A percentile compares a stretch with the other conserved stretches of the same genome.
phyloP scores from a whole-genome alignment of 2,888 invertebrate genomes.

The Cheilosia scutellata region DNA sequence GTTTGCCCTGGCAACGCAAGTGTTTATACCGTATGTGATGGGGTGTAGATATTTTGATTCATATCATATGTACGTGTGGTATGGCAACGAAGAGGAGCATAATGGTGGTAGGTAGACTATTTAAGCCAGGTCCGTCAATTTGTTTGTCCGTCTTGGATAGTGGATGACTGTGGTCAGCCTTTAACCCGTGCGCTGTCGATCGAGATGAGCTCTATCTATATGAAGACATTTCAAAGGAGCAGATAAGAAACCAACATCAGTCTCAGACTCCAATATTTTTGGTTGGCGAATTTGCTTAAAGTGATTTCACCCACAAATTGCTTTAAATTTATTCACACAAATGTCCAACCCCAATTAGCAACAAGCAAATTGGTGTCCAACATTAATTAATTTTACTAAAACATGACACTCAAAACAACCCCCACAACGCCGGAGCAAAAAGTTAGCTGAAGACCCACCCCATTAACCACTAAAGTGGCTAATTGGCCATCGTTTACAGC shows the following conservation, averaged over 20 bases:
- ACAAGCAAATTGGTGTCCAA: conserved; percentile 48
- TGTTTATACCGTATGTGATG: conserved; percentile 13
- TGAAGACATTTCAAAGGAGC: too few relatives aligned
- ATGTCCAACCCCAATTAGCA: neutral
- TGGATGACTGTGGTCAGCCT: neutral
- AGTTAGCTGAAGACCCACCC: conserved; percentile 8
- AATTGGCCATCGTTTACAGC: conserved; percentile 70
- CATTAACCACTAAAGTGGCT: conserved; percentile 65
- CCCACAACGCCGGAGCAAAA: conserved; percentile 2
- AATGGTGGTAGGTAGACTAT: neutral
- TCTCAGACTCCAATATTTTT: too few relatives aligned
- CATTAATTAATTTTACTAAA: conserved; percentile 67
- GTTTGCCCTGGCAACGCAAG: conserved; percentile 29
- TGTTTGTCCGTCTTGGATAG: neutral
- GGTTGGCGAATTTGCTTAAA: neutral
- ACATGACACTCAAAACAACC: conserved; percentile 55
- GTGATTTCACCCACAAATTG: neutral
- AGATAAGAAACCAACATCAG: too few relatives aligned
- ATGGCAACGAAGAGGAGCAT: neutral
- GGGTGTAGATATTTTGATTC: conserved; percentile 16
- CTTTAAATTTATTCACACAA: neutral
- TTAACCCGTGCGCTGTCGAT: too few relatives aligned
- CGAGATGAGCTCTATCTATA: too few relatives aligned
- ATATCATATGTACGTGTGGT: neutral
- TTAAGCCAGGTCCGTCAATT: neutral